Percentiles rank a stretch among this genome's conserved stretches.
phyloP scores from a whole-genome alignment of 2,888 invertebrate species.

The Ectropis crepuscularia region DNA sequence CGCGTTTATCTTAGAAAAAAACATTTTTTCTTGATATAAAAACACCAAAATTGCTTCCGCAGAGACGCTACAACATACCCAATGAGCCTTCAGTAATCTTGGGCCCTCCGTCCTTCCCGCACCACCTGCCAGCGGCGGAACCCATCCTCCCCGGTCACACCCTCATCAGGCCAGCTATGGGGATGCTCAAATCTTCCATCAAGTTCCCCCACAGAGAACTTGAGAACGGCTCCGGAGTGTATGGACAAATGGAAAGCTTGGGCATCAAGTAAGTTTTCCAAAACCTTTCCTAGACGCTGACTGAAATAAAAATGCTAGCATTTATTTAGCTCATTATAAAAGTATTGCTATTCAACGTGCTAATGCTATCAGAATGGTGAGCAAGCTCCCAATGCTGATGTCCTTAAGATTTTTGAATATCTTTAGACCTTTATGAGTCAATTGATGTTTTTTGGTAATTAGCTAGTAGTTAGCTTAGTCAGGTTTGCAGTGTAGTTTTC shows the following conservation, averaged over 20 bases:
- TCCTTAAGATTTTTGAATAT: no score
- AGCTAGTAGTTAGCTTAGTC: no score
- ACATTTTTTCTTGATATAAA: no score
- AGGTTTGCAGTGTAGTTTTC: no score
- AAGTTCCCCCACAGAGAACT: slow-evolving; percentile 72
- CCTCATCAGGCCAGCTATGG: slow-evolving; percentile 65
- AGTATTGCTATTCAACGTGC: no score
- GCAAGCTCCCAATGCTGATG: no score
- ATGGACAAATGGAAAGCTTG: slow-evolving; percentile 64
- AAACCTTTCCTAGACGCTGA: background rate
- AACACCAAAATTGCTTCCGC: slow-evolving; percentile 1
- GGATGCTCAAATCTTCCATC: slow-evolving; percentile 73
- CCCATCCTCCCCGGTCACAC: slow-evolving; percentile 73
- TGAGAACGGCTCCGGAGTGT: slow-evolving; percentile 66
- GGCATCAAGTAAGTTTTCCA: slow-evolving; percentile 59
- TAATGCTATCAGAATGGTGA: no score
- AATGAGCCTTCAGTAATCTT: slow-evolving; percentile 50
- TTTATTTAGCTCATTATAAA: no score
- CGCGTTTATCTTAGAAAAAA: no score
- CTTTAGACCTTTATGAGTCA: no score
- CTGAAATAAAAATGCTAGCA: no score
- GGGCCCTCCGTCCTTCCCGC: slow-evolving; percentile 56
- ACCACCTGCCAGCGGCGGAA: slow-evolving; percentile 70
- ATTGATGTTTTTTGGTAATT: no score
- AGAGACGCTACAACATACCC: slow-evolving; percentile 53